Evolutionary conservation across 2,797 vertebrate genomes (phyloP).

Genomic region (Acanthurus lineatus): DNA sequence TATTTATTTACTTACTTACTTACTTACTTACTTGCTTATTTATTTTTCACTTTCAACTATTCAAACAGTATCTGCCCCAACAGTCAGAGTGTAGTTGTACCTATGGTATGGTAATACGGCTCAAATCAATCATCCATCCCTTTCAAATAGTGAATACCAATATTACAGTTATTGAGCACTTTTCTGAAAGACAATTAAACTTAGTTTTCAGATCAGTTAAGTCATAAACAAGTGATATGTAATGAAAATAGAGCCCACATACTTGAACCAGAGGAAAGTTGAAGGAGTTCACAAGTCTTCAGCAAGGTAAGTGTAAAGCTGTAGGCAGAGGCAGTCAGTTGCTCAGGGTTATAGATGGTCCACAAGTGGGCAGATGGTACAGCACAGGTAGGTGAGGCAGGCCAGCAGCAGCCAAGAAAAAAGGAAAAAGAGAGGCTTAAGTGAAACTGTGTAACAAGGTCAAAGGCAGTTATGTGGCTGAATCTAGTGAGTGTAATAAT

Average conservation of each 20-base stretch:
- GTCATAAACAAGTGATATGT: background rate
- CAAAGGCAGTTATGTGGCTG: background rate
- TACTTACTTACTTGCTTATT: too few relatives aligned
- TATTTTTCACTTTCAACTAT: too few relatives aligned
- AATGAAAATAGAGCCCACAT: background rate
- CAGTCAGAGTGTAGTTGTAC: too few relatives aligned
- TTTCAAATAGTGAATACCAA: too few relatives aligned
- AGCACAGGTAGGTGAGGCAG: background rate
- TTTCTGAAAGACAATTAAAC: background rate
- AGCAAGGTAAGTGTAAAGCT: background rate
- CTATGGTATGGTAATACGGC: background rate
- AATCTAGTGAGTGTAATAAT: background rate
- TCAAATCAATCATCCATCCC: background rate
- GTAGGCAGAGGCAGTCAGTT: background rate
- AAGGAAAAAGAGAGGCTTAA: background rate
- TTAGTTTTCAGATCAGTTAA: background rate
- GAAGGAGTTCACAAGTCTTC: background rate
- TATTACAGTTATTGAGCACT: background rate
- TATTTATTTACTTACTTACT: too few relatives aligned
- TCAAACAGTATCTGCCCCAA: too few relatives aligned
- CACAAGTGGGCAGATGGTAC: background rate
- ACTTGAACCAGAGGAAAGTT: background rate
- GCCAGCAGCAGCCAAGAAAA: constrained; percentile 2
- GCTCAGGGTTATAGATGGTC: background rate
- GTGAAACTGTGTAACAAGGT: constrained; percentile 1